These are phyloP conservation scores for Talpa occidentalis DNA, from an alignment of 2,113 vertebrate species.

Conservation along the genomic window DNA sequence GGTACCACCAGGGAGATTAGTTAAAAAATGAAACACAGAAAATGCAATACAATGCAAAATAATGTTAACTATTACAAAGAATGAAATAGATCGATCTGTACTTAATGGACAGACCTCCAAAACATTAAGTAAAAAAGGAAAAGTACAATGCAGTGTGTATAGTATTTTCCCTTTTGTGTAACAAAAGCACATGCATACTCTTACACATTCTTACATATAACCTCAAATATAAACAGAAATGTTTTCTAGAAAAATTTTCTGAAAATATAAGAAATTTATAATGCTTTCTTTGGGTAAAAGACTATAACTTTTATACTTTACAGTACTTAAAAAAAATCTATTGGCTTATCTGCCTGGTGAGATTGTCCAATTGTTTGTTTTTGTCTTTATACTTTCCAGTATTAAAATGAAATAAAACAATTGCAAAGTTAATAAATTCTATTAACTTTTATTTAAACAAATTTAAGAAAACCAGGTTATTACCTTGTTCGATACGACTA, in stretches of 20 bases:
- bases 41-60: background rate
- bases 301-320: background rate
- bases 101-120: slow-evolving; percentile 1
- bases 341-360: background rate
- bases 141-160: background rate
- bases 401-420: slow-evolving; percentile 46
- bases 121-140: slow-evolving; percentile 46
- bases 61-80: background rate
- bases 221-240: background rate
- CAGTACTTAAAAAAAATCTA: background rate
- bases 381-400: background rate
- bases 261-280: slow-evolving; percentile 30
- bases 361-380: background rate
- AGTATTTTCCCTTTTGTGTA: background rate
- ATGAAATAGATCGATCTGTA: background rate
- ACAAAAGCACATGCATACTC: background rate
- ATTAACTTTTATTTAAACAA: slow-evolving; percentile 5
- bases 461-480: slow-evolving; percentile 39
- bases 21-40: background rate
- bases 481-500: slow-evolving; percentile 98
- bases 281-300: background rate
- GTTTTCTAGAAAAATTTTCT: slow-evolving; percentile 38
- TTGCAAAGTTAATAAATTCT: background rate
- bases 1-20: background rate
- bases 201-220: background rate